Evolutionary conservation across 2,797 vertebrate genomes (phyloP).

Genomic region (Tokudaia muenninki): DNA sequence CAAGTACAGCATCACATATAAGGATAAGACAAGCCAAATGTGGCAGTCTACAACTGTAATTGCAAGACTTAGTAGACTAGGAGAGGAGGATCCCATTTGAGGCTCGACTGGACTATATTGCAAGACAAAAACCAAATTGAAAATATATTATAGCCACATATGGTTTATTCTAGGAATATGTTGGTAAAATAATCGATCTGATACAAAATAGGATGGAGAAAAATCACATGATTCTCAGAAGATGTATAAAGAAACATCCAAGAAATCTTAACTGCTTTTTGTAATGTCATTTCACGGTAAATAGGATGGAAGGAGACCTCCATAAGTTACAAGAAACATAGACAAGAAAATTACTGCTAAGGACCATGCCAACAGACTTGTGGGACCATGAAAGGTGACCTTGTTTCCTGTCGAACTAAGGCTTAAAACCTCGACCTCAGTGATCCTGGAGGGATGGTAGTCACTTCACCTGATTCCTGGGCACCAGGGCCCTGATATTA

Average conservation of each 20-base stretch:
- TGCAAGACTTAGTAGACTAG: neutral
- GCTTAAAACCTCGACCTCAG: no score
- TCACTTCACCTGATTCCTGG: no score
- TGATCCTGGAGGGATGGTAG: no score
- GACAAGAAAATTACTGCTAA: neutral
- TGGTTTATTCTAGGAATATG: neutral
- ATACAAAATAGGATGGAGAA: neutral
- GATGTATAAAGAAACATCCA: neutral
- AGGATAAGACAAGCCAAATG: neutral
- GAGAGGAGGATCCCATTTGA: neutral
- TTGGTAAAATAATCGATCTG: neutral
- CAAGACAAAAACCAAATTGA: neutral
- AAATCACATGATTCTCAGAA: neutral
- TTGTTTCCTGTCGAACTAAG: no score
- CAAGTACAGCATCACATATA: neutral
- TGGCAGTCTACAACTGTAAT: neutral
- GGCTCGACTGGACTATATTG: neutral
- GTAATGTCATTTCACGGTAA: neutral
- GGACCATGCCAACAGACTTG: neutral
- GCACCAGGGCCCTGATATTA: no score
- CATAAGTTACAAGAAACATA: neutral
- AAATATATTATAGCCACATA: neutral
- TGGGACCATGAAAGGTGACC: no score
- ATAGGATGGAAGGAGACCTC: neutral
- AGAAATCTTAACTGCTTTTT: neutral